Percentiles rank a stretch among this genome's conserved stretches.
These are phyloP conservation scores for Meghimatium bilineatum DNA, from an alignment of 2,888 invertebrate species.

Conservation along the genomic window DNA sequence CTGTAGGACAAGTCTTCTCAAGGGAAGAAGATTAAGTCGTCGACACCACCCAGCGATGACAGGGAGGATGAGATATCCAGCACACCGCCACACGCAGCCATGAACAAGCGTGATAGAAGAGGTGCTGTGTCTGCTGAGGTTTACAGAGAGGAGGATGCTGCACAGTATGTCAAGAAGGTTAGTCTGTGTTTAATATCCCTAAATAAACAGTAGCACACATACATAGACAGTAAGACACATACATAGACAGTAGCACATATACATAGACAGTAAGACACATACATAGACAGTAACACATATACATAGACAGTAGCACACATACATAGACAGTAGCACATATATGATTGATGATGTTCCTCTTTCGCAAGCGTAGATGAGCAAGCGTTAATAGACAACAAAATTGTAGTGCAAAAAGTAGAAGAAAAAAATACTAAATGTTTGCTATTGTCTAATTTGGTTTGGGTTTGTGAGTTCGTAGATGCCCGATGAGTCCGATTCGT, in stretches of 20 bases:
- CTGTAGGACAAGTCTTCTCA: not conserved
- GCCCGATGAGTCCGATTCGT: too few species aligned
- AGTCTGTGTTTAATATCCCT: constrained; percentile 34
- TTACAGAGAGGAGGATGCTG: constrained; percentile 97
- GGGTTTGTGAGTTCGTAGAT: too few species aligned
- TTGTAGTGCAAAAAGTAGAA: too few species aligned
- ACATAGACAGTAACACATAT: not conserved
- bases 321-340: not conserved
- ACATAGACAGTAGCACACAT: not conserved
- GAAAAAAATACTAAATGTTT: too few species aligned
- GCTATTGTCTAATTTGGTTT: too few species aligned
- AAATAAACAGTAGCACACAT: not conserved
- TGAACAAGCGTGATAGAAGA: constrained; percentile 81
- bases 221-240: not conserved
- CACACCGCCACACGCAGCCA: constrained; percentile 80
- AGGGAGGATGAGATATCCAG: constrained; percentile 88
- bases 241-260: not conserved
- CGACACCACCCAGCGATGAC: constrained; percentile 82
- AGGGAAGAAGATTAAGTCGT: constrained; percentile 64
- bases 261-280: not conserved
- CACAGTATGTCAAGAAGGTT: constrained; percentile 98
- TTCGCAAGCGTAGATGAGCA: too few species aligned
- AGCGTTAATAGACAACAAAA: too few species aligned
- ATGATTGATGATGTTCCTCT: too few species aligned
- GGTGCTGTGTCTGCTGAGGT: constrained; percentile 99